Percentiles rank a stretch among this genome's conserved stretches.
Evolutionary conservation across 2,888 invertebrate species (phyloP).

Genomic region (Mechanitis messenoides): DNA sequence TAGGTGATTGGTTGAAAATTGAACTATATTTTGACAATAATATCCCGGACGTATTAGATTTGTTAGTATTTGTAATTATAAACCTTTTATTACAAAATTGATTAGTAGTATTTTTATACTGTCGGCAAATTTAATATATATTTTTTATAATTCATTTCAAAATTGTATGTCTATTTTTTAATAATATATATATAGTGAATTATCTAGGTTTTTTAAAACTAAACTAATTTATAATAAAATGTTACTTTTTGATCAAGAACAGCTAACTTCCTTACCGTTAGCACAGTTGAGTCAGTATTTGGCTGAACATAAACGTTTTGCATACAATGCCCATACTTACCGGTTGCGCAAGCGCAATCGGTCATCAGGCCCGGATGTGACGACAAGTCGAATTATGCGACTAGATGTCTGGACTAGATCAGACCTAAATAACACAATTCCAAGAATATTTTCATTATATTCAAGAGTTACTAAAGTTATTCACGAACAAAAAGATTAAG

Average conservation of each 20-base stretch:
- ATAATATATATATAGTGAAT: neutral
- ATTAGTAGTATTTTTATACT: too few species aligned
- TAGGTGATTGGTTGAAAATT: slow-evolving; percentile 29
- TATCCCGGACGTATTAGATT: slow-evolving; percentile 20
- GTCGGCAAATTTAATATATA: too few species aligned
- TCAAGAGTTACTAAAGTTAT: neutral
- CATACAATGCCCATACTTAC: slow-evolving; percentile 69
- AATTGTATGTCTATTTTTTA: too few species aligned
- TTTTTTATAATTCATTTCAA: too few species aligned
- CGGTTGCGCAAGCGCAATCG: slow-evolving; percentile 61
- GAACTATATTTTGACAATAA: slow-evolving; percentile 25
- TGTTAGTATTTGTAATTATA: slow-evolving; percentile 13
- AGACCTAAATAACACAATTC: slow-evolving; percentile 10
- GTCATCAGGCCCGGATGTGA: slow-evolving; percentile 69
- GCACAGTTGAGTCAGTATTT: slow-evolving; percentile 49
- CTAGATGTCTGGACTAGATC: slow-evolving; percentile 47
- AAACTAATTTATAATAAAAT: neutral
- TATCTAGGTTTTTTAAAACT: neutral
- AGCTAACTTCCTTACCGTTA: slow-evolving; percentile 35
- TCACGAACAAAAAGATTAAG: too few species aligned
- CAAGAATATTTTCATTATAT: neutral
- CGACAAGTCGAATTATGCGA: slow-evolving; percentile 52
- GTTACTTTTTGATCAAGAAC: slow-evolving; percentile 21
- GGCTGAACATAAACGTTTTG: slow-evolving; percentile 59
- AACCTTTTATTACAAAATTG: too few species aligned